A percentile compares a stretch with the other conserved stretches of the same genome.
Conservation (phyloP, 2,888 invertebrate species). For the Steromphala cineraria region DNA sequence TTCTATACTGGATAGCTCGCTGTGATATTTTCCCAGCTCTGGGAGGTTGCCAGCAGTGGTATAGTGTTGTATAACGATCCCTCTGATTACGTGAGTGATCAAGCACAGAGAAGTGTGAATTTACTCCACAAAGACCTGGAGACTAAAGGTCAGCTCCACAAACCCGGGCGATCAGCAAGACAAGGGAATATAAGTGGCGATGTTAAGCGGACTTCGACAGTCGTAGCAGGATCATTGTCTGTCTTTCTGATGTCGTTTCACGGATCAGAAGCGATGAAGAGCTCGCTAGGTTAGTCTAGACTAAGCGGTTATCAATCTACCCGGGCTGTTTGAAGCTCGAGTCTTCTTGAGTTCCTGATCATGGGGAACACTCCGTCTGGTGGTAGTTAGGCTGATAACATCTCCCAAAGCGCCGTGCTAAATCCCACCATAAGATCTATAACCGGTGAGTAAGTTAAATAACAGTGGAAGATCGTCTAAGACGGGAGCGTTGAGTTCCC, state of each 20-base stretch:
- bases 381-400: neutral
- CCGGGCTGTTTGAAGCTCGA: neutral
- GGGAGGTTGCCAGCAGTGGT: neutral
- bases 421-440: neutral
- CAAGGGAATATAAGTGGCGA: neutral
- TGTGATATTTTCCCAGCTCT: no score
- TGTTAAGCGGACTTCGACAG: neutral
- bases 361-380: neutral
- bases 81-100: neutral
- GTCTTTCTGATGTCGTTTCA: conserved; percentile 9
- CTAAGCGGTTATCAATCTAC: neutral
- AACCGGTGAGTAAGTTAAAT: neutral
- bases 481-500: neutral
- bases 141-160: neutral
- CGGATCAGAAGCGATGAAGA: conserved; percentile 1
- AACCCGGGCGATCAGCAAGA: neutral
- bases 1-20: no score
- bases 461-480: neutral
- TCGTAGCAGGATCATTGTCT: neutral
- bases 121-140: neutral
- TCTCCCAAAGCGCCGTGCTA: neutral
- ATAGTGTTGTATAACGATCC: neutral
- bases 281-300: neutral
- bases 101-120: neutral
- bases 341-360: neutral